Evolutionary conservation across 1,140 invertebrate species (phyloP), one percentile per base, ranked within the genome.

Genomic region (Himalopsyche phryganea): DNA sequence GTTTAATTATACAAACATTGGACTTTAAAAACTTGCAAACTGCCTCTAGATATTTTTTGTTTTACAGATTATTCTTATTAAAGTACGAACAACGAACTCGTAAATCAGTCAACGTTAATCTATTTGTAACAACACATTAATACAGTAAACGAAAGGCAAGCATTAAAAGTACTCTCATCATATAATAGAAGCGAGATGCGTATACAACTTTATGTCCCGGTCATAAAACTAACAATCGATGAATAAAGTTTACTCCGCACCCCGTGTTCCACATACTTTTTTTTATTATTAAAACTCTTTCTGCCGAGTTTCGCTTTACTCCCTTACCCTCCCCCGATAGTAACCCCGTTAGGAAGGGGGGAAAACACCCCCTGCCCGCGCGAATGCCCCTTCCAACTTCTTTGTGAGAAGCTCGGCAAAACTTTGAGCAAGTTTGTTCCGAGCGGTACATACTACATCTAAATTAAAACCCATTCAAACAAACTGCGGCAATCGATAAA

Each of bases 401-500:
- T 76, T 71, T 71, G 73, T 74, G 76, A 74, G 70, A 71, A 69
- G 74, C 69, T 69, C 72, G 69, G 68, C 68, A 76, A 77, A 76
- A 76, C 68, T 77, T 78, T 75, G 66, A 67, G 52, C 63, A 63
- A 77, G 76, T 75, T 76, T 74, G 75, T 76, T 74, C 75, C 71
- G 63, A 60, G 63, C 48, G 60, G 69, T 67, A 64, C 65, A 50
- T 38, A 66, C 62, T 60, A 38, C 57, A 63, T 63, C 50, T 66
- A 66, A 54, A 36, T 42, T 60, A 58, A 63, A 28, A 28, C 9
- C 9, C 23, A 28, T 28, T 28, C 23, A 28, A 28, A 28, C 23
- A 5, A 28, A 5, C 4, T 60, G 50, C 61, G 35, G 50, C 58
- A 57, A 66, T 55, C 65, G 50, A 52, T 67, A 66, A 66, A 56